Base-by-base conservation (phyloP, 2,113 vertebrate genomes). In the Oryzias curvinotus region DNA sequence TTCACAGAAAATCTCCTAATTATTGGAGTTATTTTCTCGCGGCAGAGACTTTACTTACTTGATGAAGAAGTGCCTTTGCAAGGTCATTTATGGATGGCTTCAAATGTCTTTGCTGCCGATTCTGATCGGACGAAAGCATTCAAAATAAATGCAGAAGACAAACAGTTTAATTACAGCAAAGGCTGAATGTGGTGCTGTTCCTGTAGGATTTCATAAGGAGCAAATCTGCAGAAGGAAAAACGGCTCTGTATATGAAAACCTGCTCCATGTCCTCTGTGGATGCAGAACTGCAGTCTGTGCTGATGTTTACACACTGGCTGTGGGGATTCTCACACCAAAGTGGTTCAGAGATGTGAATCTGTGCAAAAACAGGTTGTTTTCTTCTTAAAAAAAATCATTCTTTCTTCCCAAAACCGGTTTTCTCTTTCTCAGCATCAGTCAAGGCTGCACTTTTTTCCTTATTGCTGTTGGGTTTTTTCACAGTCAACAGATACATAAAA, bases 241-340 rank as follows among this genome's bases (percentile, higher is more conserved):
- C 64, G 62, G 77, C 75, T 75, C 79, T 48, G 53, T 73, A 77
- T 68, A 71, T 68, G 62, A 52, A 75, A 73, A 70, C 66, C 65
- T 62, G 52, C 63, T 84, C 77, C 70, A 73, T 45, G 82, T 71
- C 81, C 74, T 77, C 75, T 83, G 77, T 77, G 70, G 85, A 65
- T 57, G 1, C 61, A 68, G 42, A 25, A 19, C 67, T 54, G 52
- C 82, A 58, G 52, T 74, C 63, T 68, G 74, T 57, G 70, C 61
- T 60, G 41, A 19, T 18, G 70, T 78, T 83, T 63, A 57, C 44
- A 54, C 57, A 57, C 70, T 47, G 56, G 57, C 63, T 62, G 36
- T 50, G 49, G 73, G 45, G 44, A 43, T 53, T 57, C 51, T 66
- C 36, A 23, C 65, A 71, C 73, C 71, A 67, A 70, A 77, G 81